Evolutionary conservation across 2,113 vertebrate genomes (phyloP).

Genomic region (Saccopteryx bilineata): DNA sequence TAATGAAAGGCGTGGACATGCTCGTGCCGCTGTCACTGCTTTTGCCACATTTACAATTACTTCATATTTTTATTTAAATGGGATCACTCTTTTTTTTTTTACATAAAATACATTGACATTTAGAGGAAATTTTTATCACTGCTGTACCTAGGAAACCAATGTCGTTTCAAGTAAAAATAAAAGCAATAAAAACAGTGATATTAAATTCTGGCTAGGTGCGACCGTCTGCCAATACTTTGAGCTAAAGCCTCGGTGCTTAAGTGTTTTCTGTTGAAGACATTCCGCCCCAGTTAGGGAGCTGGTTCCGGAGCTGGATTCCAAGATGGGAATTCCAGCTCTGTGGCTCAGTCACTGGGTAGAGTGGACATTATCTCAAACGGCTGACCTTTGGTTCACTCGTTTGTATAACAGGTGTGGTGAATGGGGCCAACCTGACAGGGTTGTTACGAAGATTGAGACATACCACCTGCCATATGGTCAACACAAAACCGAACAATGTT

Average conservation of each 20-base stretch:
- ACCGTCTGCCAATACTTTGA: neutral
- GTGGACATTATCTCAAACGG: neutral
- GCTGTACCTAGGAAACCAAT: constrained; percentile 47
- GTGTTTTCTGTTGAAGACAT: neutral
- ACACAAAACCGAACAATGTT: neutral
- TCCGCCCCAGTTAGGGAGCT: rapidly evolving
- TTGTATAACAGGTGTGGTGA: neutral
- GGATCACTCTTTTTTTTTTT: neutral
- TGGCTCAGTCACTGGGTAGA: neutral
- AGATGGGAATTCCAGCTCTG: neutral
- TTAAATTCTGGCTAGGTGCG: neutral
- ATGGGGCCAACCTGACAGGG: neutral
- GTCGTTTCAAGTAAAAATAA: constrained; percentile 58
- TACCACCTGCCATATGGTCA: neutral
- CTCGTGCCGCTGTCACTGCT: neutral
- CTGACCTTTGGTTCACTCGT: neutral
- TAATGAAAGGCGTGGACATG: neutral
- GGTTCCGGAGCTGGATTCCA: neutral
- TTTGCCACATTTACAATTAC: neutral
- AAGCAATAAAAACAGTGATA: neutral
- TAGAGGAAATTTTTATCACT: constrained; percentile 14
- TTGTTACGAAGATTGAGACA: neutral
- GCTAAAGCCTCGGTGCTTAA: neutral
- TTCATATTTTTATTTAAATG: constrained; percentile 14
- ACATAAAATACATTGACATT: constrained; percentile 29